phyloP scores from a whole-genome alignment of 2,797 vertebrate genomes.

The Allobates femoralis region DNA sequence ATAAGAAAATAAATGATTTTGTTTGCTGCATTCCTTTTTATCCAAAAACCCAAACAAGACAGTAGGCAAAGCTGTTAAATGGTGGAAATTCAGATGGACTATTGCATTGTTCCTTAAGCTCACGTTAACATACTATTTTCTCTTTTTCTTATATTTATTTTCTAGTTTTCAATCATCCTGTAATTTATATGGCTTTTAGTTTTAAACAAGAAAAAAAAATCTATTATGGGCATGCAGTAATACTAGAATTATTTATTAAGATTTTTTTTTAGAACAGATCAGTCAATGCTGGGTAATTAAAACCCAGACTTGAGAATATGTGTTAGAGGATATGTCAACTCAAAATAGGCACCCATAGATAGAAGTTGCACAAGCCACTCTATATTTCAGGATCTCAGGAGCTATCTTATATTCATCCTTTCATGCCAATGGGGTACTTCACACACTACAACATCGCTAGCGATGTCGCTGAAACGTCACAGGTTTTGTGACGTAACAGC shows the following conservation, averaged over 20 bases:
- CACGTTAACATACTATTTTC: background rate
- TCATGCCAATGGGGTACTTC: too few relatives aligned
- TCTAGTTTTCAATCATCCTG: background rate
- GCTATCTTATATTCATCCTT: too few relatives aligned
- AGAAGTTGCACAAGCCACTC: too few relatives aligned
- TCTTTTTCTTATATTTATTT: background rate
- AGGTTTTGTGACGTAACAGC: too few relatives aligned
- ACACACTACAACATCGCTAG: too few relatives aligned
- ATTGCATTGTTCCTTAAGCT: background rate
- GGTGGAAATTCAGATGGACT: background rate
- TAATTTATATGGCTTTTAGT: background rate
- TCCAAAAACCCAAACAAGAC: slow-evolving; percentile 9
- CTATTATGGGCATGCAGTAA: background rate
- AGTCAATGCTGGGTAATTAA: too few relatives aligned
- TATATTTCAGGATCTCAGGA: too few relatives aligned
- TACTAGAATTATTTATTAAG: background rate
- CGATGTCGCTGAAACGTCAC: too few relatives aligned
- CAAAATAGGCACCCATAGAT: too few relatives aligned
- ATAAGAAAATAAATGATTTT: slow-evolving; percentile 41
- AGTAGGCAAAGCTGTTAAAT: background rate
- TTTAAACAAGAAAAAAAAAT: background rate
- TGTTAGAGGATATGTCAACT: too few relatives aligned
- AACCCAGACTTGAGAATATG: too few relatives aligned
- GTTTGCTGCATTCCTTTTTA: slow-evolving; percentile 1
- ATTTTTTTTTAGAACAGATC: too few relatives aligned